A percentile compares a stretch with the other conserved stretches of the same genome.
Conservation (phyloP, 2,888 invertebrate species). For the Heliothis peltigera region DNA sequence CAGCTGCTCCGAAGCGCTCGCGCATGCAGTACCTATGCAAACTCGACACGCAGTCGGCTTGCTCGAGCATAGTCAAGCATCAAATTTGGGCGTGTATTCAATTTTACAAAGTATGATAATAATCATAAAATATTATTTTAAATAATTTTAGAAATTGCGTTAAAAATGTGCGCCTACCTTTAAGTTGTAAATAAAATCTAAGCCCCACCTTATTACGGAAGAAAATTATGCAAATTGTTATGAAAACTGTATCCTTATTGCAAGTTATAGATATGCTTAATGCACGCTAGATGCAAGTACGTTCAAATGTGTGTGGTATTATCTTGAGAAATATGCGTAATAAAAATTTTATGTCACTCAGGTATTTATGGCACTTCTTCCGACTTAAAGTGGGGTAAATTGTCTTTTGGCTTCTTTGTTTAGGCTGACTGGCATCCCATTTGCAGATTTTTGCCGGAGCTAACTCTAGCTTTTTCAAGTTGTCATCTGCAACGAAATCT, state of each 20-base stretch:
- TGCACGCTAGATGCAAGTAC: conserved; percentile 10
- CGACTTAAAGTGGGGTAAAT: background rate
- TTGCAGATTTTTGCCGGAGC: background rate
- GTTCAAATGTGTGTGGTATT: conserved; percentile 11
- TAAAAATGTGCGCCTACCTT: no score
- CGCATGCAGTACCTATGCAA: no score
- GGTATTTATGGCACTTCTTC: background rate
- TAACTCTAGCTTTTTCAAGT: no score
- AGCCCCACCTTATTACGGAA: conserved; percentile 33
- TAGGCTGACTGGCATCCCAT: background rate
- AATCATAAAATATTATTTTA: no score
- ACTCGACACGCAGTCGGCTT: no score
- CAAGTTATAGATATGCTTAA: conserved; percentile 20
- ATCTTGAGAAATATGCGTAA: conserved; percentile 20
- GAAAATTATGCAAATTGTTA: conserved; percentile 47
- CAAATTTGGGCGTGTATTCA: no score
- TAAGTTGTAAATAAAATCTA: conserved; percentile 39
- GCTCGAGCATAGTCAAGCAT: no score
- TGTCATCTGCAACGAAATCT: no score
- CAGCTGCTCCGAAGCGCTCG: no score
- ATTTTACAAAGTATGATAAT: no score
- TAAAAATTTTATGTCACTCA: conserved; percentile 5
- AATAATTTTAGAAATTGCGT: no score
- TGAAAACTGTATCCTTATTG: conserved; percentile 48
- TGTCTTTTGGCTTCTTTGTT: background rate